Base-by-base conservation (phyloP, 2,797 vertebrate species). In the Brachyalestes nurse region DNA sequence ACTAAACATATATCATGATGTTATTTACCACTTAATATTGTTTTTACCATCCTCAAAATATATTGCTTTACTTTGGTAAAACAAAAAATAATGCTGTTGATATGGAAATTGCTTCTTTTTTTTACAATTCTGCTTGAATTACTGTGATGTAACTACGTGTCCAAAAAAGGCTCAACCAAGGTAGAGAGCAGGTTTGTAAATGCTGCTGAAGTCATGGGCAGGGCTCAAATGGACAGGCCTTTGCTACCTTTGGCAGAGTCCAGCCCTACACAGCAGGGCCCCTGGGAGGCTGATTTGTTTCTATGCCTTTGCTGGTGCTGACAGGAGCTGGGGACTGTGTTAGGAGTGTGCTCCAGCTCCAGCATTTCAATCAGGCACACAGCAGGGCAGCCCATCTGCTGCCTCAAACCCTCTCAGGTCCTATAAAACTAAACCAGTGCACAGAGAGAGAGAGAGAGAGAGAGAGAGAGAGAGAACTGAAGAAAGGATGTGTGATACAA, bases 321-420 rank as follows among this genome's bases (percentile, higher is more conserved):
- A 83, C 72, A 80, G 91, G 94, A 95, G 95, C 95, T 94, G 94
- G 91, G 94, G 95, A 95, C 92, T 93, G 95, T 95, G 96, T 96
- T 96, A 96, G 96, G 96, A 97, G 96, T 96, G 94, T 93, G 95
- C 94, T 95, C 96, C 96, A 94, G 94, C 95, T 95, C 96, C 96
- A 94, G 95, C 95, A 92, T 96, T 98, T 95, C 95, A 97, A 95
- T 96, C 95, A 97, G 96, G 95, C 95, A 95, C 93, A 93, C 95
- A 94, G 96, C 96, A 92, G 95, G 94, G 93, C 93, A 94, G 94
- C 93, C 97, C 97, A 99, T 98, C 97, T 97, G 96, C 96, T 94
- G 92, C 91, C 88, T 93, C 90, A 92, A 65, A 88, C 80, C 86
- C 95, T 96, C 97, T 89, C 89, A 88, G 91, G 90, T 86, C 76